These are phyloP conservation scores for Drosophila parthenogenetica DNA, from an alignment of 2,888 invertebrate species.

Conservation along the genomic window DNA sequence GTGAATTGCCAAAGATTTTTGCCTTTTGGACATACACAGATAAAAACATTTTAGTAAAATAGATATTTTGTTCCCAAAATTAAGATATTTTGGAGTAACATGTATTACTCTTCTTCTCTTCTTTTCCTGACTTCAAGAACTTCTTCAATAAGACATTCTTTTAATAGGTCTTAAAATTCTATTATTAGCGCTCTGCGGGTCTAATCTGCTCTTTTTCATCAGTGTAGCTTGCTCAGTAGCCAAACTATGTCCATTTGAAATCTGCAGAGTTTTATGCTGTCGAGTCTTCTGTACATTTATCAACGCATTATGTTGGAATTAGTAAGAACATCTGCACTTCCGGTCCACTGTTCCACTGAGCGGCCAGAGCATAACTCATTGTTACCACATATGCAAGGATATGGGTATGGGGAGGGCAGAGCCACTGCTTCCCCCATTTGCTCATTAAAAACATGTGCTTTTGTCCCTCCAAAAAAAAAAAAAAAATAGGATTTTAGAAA, in stretches of 20 bases:
- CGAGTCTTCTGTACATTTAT: conserved; percentile 40
- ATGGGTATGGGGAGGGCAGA: not conserved
- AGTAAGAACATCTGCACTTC: conserved; percentile 40
- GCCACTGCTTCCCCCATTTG: not conserved
- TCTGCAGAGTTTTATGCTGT: not conserved
- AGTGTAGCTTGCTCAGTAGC: not conserved
- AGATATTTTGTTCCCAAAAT: too few relatives aligned
- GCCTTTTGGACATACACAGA: not conserved
- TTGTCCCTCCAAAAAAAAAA: conserved; percentile 8
- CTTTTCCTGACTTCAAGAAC: too few relatives aligned
- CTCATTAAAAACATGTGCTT: conserved; percentile 13
- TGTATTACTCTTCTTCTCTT: too few relatives aligned
- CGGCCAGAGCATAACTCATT: conserved; percentile 13
- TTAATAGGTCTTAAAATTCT: too few relatives aligned
- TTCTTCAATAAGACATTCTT: too few relatives aligned
- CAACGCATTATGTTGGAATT: conserved; percentile 42
- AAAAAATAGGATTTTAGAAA: not conserved
- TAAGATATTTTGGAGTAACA: too few relatives aligned
- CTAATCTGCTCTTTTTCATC: too few relatives aligned
- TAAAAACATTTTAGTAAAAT: too few relatives aligned
- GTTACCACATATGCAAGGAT: conserved; percentile 15
- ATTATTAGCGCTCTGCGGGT: too few relatives aligned
- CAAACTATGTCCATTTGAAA: not conserved
- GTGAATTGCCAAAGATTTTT: conserved; percentile 52
- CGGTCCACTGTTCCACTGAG: conserved; percentile 30